Percentiles rank a stretch among this genome's conserved stretches.
phyloP scores from a whole-genome alignment of 2,113 vertebrate species.

The Rhinichthys klamathensis region DNA sequence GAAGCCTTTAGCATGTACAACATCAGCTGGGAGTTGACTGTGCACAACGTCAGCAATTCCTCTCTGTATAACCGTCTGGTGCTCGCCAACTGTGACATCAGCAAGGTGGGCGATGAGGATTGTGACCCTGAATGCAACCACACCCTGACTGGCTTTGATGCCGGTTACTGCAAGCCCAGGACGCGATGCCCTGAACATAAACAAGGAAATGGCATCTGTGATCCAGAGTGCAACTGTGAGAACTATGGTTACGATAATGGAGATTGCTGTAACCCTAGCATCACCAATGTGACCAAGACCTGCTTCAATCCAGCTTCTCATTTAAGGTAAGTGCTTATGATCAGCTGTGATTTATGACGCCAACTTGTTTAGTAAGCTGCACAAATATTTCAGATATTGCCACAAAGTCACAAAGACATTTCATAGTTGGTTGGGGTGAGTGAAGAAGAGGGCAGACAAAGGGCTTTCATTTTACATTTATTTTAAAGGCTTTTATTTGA shows the following conservation, averaged over 20 bases:
- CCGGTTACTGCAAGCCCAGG: slow-evolving; percentile 86
- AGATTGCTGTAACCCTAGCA: slow-evolving; percentile 93
- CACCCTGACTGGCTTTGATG: slow-evolving; percentile 89
- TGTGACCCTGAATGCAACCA: slow-evolving; percentile 97
- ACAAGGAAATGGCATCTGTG: slow-evolving; percentile 88
- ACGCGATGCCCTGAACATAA: slow-evolving; percentile 79
- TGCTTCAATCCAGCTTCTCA: slow-evolving; percentile 94
- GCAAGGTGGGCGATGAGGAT: slow-evolving; percentile 88
- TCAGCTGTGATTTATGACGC: background rate
- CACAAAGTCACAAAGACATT: background rate
- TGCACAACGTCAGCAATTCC: slow-evolving; percentile 89
- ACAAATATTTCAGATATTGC: background rate
- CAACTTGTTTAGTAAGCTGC: background rate
- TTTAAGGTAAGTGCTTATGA: slow-evolving; percentile 83
- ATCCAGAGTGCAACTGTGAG: slow-evolving; percentile 95
- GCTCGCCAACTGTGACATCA: slow-evolving; percentile 95
- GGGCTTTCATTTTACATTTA: too few relatives aligned
- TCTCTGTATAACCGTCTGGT: slow-evolving; percentile 89
- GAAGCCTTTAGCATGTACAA: slow-evolving; percentile 92
- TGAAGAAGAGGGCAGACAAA: background rate
- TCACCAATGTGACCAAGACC: slow-evolving; percentile 97
- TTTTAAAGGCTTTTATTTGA: too few relatives aligned
- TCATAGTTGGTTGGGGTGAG: background rate
- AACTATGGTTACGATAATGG: slow-evolving; percentile 89
- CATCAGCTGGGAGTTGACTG: slow-evolving; percentile 94